These are phyloP conservation scores for Entomyzon cyanotis DNA, from an alignment of 2,113 vertebrate species.

Conservation along the genomic window DNA sequence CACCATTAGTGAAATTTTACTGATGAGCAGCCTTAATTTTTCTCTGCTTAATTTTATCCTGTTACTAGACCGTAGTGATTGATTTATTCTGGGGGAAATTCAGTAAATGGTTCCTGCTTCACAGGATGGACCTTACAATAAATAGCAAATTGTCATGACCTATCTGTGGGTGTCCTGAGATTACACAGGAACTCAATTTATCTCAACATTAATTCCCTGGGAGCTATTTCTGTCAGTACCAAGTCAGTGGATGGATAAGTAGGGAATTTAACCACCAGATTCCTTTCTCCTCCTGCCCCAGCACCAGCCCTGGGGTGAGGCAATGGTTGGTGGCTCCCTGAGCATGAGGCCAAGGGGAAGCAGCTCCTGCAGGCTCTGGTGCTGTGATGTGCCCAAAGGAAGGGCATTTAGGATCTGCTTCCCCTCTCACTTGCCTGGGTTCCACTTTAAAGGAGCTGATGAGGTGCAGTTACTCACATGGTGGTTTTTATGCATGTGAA, in stretches of 20 bases:
- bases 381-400: not conserved
- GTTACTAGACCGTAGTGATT: slow-evolving; percentile 28
- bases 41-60: slow-evolving; percentile 54
- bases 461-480: not conserved
- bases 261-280: not conserved
- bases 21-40: slow-evolving; percentile 49
- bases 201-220: slow-evolving; percentile 45
- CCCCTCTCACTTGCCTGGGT: not conserved
- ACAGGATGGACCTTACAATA: slow-evolving; percentile 62
- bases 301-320: not conserved
- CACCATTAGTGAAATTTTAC: slow-evolving; percentile 37
- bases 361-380: not conserved
- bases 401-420: not conserved
- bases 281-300: not conserved
- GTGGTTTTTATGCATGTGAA: not conserved
- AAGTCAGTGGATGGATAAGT: not conserved
- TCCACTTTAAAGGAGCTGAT: not conserved
- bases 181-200: slow-evolving; percentile 58
- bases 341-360: not conserved
- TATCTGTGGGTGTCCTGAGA: slow-evolving; percentile 60
- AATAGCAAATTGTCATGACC: slow-evolving; percentile 60
- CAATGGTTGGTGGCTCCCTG: not conserved
- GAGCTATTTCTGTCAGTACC: slow-evolving; percentile 43
- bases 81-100: slow-evolving; percentile 58
- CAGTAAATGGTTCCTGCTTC: slow-evolving; percentile 55